Percentiles rank a stretch among this genome's conserved stretches.
phyloP scores from a whole-genome alignment of 2,113 vertebrate genomes.

The Sialia sialis region DNA sequence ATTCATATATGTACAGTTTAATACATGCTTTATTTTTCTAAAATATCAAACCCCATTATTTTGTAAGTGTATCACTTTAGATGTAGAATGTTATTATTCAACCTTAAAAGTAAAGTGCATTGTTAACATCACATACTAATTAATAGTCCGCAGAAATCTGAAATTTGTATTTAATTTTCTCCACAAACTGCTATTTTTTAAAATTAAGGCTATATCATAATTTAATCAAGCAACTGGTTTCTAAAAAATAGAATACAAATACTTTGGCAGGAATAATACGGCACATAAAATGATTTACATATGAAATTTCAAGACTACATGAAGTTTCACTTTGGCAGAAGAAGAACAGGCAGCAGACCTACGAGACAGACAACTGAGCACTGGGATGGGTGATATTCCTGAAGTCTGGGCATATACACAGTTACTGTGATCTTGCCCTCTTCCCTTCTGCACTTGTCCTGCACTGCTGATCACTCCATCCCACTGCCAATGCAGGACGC shows the following conservation, averaged over 20 bases:
- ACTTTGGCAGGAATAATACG: neutral
- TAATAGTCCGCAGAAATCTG: neutral
- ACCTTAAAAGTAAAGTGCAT: neutral
- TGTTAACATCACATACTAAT: neutral
- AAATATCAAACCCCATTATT: neutral
- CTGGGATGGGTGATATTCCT: neutral
- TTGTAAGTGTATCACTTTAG: neutral
- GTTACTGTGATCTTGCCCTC: neutral
- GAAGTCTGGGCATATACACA: fast-evolving
- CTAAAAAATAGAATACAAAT: neutral
- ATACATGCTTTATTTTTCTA: neutral
- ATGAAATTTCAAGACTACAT: neutral
- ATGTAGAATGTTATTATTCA: neutral
- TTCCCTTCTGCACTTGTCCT: neutral
- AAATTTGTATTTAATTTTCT: neutral
- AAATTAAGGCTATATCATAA: neutral
- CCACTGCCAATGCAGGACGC: neutral
- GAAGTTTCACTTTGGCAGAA: neutral
- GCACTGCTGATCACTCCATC: fast-evolving
- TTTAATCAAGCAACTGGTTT: neutral
- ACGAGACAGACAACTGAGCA: neutral
- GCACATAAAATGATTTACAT: neutral
- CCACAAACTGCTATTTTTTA: neutral
- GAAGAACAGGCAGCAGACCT: neutral
- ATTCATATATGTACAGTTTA: neutral